These are phyloP conservation scores for Ambastaia sidthimunki DNA, from an alignment of 2,797 vertebrate genomes.

Conservation along the genomic window DNA sequence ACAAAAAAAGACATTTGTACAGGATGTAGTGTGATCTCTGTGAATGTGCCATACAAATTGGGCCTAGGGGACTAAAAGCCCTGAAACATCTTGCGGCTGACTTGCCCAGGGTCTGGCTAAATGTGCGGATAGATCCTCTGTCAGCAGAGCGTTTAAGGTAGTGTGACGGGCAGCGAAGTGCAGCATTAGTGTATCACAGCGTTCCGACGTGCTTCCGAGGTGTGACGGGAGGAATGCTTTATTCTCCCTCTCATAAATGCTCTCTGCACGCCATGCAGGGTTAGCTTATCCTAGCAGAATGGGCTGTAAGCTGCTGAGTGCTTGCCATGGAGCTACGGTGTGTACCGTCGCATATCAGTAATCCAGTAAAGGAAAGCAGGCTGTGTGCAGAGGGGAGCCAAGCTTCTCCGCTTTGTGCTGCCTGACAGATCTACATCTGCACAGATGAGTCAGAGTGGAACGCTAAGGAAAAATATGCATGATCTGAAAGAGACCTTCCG, in stretches of 20 bases:
- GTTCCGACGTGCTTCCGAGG: constrained; percentile 61
- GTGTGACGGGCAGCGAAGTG: constrained; percentile 28
- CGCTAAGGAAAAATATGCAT: neutral
- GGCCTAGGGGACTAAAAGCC: constrained; percentile 61
- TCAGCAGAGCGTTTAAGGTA: constrained; percentile 68
- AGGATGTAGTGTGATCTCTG: constrained; percentile 35
- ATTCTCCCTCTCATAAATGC: constrained; percentile 67
- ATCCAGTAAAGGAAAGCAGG: constrained; percentile 75
- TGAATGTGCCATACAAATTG: constrained; percentile 66
- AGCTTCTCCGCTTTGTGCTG: constrained; percentile 59
- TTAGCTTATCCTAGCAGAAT: constrained; percentile 75
- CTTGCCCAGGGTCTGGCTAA: constrained; percentile 62
- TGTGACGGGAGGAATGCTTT: constrained; percentile 68
- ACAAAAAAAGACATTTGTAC: constrained; percentile 57
- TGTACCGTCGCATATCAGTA: constrained; percentile 72
- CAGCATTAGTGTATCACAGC: constrained; percentile 65
- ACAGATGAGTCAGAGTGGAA: constrained; percentile 50
- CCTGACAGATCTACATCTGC: constrained; percentile 59
- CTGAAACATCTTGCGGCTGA: constrained; percentile 62
- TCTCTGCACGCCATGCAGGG: constrained; percentile 65
- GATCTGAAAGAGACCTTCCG: constrained; percentile 33
- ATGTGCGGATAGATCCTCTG: constrained; percentile 69
- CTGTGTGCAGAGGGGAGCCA: constrained; percentile 67
- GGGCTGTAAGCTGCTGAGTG: constrained; percentile 71
- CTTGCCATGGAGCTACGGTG: constrained; percentile 66